Evolutionary conservation across 2,113 vertebrate species (phyloP), one percentile per base, ranked within the genome.

Genomic region (Burhinus bistriatus): DNA sequence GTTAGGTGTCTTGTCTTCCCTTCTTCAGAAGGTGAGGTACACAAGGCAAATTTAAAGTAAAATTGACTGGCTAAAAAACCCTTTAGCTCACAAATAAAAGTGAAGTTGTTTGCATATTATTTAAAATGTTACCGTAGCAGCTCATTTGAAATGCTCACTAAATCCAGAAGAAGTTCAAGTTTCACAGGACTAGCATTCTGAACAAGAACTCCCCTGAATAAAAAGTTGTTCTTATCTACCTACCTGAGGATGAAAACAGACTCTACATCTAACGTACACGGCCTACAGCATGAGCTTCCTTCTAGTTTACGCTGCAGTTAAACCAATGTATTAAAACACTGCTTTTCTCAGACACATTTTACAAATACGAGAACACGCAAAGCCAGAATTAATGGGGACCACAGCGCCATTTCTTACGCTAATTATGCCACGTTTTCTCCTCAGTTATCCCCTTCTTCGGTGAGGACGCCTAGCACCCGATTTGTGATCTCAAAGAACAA

Each of bases 191-290:
- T 6, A 47, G 7, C 0, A 0, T 11, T 65, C 38, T 30, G 25
- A 54, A 16, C 9, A 34, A 87, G 30, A 25, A n/a, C 11, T 65
- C 3, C 5, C 19, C 34, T 61, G 21, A 13, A 16, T 5, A 69
- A 19, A 72, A 69, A 34, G 26, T 13, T 5, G 29, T 11, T 55
- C 5, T 38, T 42, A 72, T 36, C 0, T 8, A 47, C 9, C 11
- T 10, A 36, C 25, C 17, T 2, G 4, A 26, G 22, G 25, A 42
- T 7, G 15, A 32, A 38, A 80, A 42, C 9, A 17, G 9, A 4
- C 42, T 34, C 13, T 2, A 3, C 10, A 22, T 5, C 36, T 15
- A 17, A 34, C 0, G 0, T 5, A 19, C 3, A 2, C 0, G 6
- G 22, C 5, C 40, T 40, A 7, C 16, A 45, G 17, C 26, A 6